Evolutionary conservation across 2,113 vertebrate species (phyloP), one percentile per base, ranked within the genome.

Genomic region (Corvus hawaiiensis): DNA sequence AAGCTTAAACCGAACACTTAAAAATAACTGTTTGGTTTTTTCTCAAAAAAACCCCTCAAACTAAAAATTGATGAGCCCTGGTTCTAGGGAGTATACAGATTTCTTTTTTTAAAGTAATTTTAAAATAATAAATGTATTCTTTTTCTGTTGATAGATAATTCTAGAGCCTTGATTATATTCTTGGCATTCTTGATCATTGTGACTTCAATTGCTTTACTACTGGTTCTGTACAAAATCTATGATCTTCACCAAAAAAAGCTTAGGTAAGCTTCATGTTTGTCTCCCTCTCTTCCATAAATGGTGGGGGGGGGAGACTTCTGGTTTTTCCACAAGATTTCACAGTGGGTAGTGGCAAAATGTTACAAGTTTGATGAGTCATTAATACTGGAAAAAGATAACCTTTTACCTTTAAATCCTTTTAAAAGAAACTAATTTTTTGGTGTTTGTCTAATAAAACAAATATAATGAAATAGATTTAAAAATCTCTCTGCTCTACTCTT

Each of bases 221-320:
- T 99, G 58, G 99, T 99, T 69, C 67, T 99, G 35, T 99, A 98
- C 79, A 99, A 99, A 98, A 99, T 99, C 95, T 99, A 98, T 90
- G 87, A 98, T 49, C 96, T 99, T 32, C 98, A 97, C 89, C 97
- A 92, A 84, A 98, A 84, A 55, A 98, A 97, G 16, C 98, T 98
- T 69, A 95, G 97, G 99, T 99, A 94, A 98, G 97, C 28, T 62
- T 86, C 9, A 7, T 61, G 9, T 67, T 79, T 94, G 24, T 59
- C 13, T 58, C 35, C 26, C 13, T 68, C 17, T 63, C 69, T 64
- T 73, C 37, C 9, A 64, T 9, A 56, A 68, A 23, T 17, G 16
- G 4, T 9, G 7, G 7, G 7, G 26, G 6, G 22, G 35, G 15
- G 8, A 13, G 7, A 3, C 13, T 77, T 91, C 87, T 58, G 46